Evolutionary conservation across 2,113 vertebrate species (phyloP), one percentile per base, ranked within the genome.

Genomic region (Leptobrachium ailaonicum): DNA sequence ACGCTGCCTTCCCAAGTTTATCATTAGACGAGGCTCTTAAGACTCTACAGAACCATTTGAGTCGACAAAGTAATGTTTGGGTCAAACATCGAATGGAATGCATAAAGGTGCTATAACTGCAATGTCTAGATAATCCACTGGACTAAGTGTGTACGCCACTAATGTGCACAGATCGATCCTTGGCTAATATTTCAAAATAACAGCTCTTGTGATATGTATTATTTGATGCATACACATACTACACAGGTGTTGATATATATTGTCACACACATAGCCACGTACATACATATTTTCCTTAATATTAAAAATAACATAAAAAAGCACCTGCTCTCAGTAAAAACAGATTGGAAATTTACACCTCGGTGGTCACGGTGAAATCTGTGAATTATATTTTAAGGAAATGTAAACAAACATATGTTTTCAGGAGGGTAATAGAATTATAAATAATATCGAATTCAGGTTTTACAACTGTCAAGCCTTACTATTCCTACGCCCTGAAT

Each of bases 401-500:
- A 73, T 45, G 20, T 41, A 73, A 69, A 75, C 66, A 56, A 82
- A 40, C 40, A 88, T 82, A 86, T 83, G 41, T 76, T 74, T 86
- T 66, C 78, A 85, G 43, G 69, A 82, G 44, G 82, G 54, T 79
- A 84, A 87, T 1, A 85, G 44, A 86, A 84, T 84, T 3, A 0
- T 53, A 88, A 86, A 75, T 71, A 83, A 84, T 85, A 64, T 9
- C 84, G 86, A 86, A 87, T 82, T 77, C 74, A 84, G 69, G 74
- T 41, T 68, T 2, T 41, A 78, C 77, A 84, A 71, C 68, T 68
- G 83, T 63, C 41, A 80, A 73, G 69, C 80, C 82, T 85, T 62
- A 79, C 56, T 68, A 62, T 85, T 79, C 66, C 2, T 83, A 80
- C 13, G 83, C 44, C 41, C 62, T 68, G 75, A 43, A 87, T 79